phyloP scores from a whole-genome alignment of 2,113 vertebrate species.

The Hippocampus zosterae region DNA sequence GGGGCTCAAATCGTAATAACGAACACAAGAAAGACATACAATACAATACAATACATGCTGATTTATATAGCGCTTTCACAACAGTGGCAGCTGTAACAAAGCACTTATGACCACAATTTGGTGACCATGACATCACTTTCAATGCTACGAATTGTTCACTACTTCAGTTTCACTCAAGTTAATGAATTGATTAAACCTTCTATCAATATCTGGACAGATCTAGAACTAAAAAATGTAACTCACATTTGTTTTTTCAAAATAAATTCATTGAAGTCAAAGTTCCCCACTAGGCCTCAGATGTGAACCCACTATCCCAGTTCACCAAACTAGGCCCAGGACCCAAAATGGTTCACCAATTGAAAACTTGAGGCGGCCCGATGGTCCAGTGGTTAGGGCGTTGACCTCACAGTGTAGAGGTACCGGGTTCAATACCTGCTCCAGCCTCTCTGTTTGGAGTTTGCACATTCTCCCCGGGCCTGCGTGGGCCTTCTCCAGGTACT shows the following conservation, averaged over 20 bases:
- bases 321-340: neutral
- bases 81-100: too few relatives aligned
- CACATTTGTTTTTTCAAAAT: neutral
- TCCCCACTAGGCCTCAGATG: neutral
- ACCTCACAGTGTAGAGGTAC: too few relatives aligned
- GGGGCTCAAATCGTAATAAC: constrained; percentile 13
- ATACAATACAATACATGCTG: too few relatives aligned
- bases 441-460: too few relatives aligned
- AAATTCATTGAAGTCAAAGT: too few relatives aligned
- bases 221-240: neutral
- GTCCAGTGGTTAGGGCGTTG: too few relatives aligned
- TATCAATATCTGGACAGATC: neutral
- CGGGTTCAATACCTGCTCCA: too few relatives aligned
- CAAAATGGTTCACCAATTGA: neutral
- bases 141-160: constrained; percentile 3
- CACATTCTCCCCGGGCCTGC: too few relatives aligned
- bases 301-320: neutral
- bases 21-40: constrained; percentile 17
- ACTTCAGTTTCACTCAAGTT: constrained; percentile 1
- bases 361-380: too few relatives aligned
- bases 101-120: constrained; percentile 23
- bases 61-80: too few relatives aligned
- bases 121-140: constrained; percentile 12
- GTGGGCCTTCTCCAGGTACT: too few relatives aligned
- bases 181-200: neutral